Conservation (phyloP, 2,797 vertebrate species). For the Jordanella pulchra region DNA sequence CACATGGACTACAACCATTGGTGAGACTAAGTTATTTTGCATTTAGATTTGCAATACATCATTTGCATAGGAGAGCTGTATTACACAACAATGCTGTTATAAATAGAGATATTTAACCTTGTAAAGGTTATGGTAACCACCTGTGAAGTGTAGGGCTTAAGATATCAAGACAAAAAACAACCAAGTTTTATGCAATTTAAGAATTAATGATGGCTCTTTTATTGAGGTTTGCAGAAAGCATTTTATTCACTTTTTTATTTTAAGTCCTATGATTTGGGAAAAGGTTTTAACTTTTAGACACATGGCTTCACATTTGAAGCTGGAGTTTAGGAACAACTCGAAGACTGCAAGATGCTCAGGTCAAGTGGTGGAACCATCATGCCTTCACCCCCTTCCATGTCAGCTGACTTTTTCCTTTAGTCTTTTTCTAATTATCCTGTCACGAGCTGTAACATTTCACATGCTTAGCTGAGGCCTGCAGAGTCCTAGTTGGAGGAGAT, state of each 20-base stretch:
- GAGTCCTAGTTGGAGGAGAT: not conserved
- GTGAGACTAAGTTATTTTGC: conserved; percentile 65
- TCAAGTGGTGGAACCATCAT: not conserved
- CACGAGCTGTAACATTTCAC: not conserved
- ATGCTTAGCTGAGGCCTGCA: not conserved
- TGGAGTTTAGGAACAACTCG: not conserved
- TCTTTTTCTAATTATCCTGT: not conserved
- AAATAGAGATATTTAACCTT: not conserved
- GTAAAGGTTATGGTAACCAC: not conserved
- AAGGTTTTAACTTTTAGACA: not conserved
- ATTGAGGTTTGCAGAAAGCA: too few relatives aligned
- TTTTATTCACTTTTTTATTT: too few relatives aligned
- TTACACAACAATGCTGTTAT: not conserved
- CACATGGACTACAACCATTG: conserved; percentile 96
- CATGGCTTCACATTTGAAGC: too few relatives aligned
- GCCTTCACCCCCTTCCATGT: not conserved
- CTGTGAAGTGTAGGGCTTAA: not conserved
- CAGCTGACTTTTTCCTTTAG: not conserved
- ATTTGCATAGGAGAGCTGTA: conserved; percentile 3
- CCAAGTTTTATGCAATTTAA: not conserved
- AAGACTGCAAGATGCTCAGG: too few relatives aligned
- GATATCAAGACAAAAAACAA: not conserved
- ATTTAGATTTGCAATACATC: not conserved
- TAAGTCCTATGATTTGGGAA: too few relatives aligned
- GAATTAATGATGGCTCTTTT: not conserved